These are phyloP conservation scores for Parascotia fuliginaria DNA, from an alignment of 2,888 invertebrate species.

Conservation along the genomic window DNA sequence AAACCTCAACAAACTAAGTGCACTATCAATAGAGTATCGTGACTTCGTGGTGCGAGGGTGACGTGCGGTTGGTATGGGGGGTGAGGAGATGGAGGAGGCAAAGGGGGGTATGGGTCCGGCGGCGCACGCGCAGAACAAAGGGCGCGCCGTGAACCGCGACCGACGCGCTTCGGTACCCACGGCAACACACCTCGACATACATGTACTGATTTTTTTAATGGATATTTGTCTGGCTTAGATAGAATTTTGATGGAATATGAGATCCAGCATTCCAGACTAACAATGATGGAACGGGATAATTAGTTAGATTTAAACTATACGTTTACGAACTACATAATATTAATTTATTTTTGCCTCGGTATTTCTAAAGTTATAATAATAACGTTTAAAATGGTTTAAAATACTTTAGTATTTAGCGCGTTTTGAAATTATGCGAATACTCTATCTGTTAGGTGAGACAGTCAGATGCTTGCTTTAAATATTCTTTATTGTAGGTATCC, in stretches of 20 bases:
- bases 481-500: too few species aligned
- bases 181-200: slow-evolving; percentile 49
- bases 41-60: slow-evolving; percentile 31
- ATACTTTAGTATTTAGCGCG: too few species aligned
- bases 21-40: slow-evolving; percentile 26
- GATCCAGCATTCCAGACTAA: slow-evolving; percentile 1
- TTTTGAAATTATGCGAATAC: too few species aligned
- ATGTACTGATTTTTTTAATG: slow-evolving; percentile 57
- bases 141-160: slow-evolving; percentile 84
- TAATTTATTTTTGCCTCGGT: too few species aligned
- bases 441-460: too few species aligned
- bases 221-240: slow-evolving; percentile 53
- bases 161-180: slow-evolving; percentile 72
- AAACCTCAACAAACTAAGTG: slow-evolving; percentile 32
- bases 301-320: too few species aligned
- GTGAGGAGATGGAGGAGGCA: slow-evolving; percentile 21
- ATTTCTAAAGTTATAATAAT: too few species aligned
- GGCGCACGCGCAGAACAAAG: slow-evolving; percentile 82
- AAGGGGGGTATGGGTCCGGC: slow-evolving; percentile 54
- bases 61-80: slow-evolving; percentile 15
- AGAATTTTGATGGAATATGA: slow-evolving; percentile 17
- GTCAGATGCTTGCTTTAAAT: too few species aligned
- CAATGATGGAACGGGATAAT: too few species aligned
- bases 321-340: too few species aligned
- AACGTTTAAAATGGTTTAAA: too few species aligned